Base-by-base conservation (phyloP, 2,797 vertebrate species). In the Erethizon dorsatum region DNA sequence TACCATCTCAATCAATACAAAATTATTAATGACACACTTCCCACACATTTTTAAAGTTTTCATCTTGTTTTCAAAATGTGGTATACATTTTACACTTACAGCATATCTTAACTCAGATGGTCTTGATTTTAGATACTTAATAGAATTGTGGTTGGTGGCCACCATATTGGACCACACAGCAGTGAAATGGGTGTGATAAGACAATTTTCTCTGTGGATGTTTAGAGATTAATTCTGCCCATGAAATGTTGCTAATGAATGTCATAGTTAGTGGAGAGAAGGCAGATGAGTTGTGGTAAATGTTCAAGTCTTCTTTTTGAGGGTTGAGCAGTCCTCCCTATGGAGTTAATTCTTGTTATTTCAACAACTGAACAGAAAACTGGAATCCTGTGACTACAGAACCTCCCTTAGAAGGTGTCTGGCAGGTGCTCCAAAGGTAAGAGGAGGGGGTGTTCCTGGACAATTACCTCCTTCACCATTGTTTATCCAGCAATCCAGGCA, bases 101-200 rank as follows among this genome's bases (percentile, higher is more conserved):
- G 18, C n/a, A 18, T 0, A 1, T 31, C 45, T 31, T 18, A 8
- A 11, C 18, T 33, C 82, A 33, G 9, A 22, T 13, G 33, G 33
- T 54, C 41, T 59, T 63, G 57, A 63, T 31, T 79, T 79, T n/a
- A 10, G 31, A n/a, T 22, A 6, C 7, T 41, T 22, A 1, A 50
- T 1, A 0, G 8, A 5, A 22, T 0, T 14, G 56, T 41, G 67
- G 12, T 33, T 5, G 5, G 22, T 2, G 85, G 26, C 50, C n/a
- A 0, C 69, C 45, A 33, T n/a, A 24, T 4, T 50, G 63, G 61
- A n/a, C 2, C 22, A 4, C 28, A 4, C 6, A 22, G 24, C 17
- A 10, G 0, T 20, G 0, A 18, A 1, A 31, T 3, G 5, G 15
- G 1, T 50, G 22, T 15, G 10, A 0, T 9, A 26, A 15, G 17